These are phyloP conservation scores for Coptodon rendalli DNA, from an alignment of 2,113 vertebrate species.

Conservation along the genomic window DNA sequence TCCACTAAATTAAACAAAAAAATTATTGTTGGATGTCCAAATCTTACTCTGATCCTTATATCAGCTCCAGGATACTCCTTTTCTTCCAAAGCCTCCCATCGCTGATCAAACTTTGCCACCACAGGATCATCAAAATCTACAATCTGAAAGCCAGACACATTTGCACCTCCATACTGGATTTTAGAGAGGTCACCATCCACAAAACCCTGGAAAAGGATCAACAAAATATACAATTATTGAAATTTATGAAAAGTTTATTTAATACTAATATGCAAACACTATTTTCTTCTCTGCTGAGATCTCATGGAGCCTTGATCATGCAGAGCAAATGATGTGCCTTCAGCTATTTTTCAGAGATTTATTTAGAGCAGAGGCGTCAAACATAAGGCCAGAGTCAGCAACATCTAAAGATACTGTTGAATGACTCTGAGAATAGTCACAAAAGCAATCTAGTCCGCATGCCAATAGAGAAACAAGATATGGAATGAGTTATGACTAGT, in stretches of 20 bases:
- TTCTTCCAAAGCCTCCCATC: conserved; percentile 93
- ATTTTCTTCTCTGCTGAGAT: neutral
- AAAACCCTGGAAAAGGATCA: conserved; percentile 78
- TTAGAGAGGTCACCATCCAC: conserved; percentile 93
- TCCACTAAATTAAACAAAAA: too few relatives aligned
- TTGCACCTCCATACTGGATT: conserved; percentile 96
- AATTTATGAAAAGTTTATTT: neutral
- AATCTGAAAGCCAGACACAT: conserved; percentile 96
- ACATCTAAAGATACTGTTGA: neutral
- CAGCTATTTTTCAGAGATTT: neutral
- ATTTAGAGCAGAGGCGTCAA: neutral
- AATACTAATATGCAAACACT: neutral
- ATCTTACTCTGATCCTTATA: conserved; percentile 83
- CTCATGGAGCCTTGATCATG: neutral
- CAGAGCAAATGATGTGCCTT: neutral
- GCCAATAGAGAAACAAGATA: neutral
- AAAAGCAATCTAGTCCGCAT: neutral
- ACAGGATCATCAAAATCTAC: conserved; percentile 94
- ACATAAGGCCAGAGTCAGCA: neutral
- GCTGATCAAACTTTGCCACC: conserved; percentile 92
- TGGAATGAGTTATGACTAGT: neutral
- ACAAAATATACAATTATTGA: neutral
- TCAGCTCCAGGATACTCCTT: conserved; percentile 96
- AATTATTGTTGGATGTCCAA: neutral
- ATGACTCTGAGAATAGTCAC: neutral